These are phyloP conservation scores for Ciona savignyi DNA, from an alignment of 23 tunicate species.

Conservation along the genomic window DNA sequence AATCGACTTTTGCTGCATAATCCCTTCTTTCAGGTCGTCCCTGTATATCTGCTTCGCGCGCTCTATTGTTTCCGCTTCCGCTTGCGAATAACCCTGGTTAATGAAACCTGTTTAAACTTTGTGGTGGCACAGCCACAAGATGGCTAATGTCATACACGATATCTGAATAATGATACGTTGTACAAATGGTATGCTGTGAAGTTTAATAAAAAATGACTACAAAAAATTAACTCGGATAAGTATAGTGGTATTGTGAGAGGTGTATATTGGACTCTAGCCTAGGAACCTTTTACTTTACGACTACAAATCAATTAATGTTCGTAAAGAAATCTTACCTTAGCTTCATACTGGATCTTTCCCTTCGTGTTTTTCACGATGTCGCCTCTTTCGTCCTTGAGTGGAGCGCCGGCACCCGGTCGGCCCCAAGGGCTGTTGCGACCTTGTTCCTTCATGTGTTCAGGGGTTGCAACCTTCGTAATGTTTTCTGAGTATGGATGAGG, in stretches of 20 bases:
- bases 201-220: too few species aligned
- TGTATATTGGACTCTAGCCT: too few species aligned
- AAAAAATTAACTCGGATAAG: too few species aligned
- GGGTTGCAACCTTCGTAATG: constrained; percentile 78
- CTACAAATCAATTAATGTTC: background rate
- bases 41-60: constrained; percentile 45
- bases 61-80: constrained; percentile 52
- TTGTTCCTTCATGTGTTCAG: constrained; percentile 41
- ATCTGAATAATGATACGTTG: too few species aligned
- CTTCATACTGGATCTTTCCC: constrained; percentile 72
- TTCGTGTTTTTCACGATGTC: constrained; percentile 74
- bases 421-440: constrained; percentile 70
- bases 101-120: background rate
- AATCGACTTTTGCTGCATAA: constrained; percentile 34
- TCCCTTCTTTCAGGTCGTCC: constrained; percentile 65
- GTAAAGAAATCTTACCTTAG: constrained; percentile 15
- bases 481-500: too few species aligned
- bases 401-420: constrained; percentile 87
- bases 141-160: too few species aligned
- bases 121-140: background rate
- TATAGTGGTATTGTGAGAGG: too few species aligned
- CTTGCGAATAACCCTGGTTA: constrained; percentile 39
- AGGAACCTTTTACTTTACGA: too few species aligned
- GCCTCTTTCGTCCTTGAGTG: constrained; percentile 56
- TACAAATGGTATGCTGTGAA: too few species aligned